Percentiles rank a stretch among this genome's conserved stretches.
Evolutionary conservation across 2,797 vertebrate genomes (phyloP).

Genomic region (Rhinichthys osculus): DNA sequence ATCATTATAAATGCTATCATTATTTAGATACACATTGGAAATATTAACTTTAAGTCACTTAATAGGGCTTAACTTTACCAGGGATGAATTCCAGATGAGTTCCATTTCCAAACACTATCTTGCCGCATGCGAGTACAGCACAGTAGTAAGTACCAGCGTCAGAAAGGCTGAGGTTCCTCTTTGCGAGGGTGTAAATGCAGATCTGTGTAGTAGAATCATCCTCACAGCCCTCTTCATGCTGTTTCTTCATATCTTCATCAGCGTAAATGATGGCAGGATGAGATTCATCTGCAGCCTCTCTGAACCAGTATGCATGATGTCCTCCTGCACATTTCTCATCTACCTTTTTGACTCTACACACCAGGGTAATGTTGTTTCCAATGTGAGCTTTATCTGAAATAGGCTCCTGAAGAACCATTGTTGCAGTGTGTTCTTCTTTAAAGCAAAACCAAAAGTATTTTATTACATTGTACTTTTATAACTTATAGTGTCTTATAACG

Average conservation of each 20-base stretch:
- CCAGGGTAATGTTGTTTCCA: constrained; percentile 44
- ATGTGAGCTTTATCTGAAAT: constrained; percentile 14
- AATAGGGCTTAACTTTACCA: neutral
- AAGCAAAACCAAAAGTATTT: neutral
- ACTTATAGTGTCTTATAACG: neutral
- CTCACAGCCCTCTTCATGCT: constrained; percentile 18
- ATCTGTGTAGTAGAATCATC: neutral
- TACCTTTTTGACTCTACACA: constrained; percentile 31
- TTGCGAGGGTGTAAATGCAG: constrained; percentile 35
- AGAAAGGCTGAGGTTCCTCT: constrained; percentile 37
- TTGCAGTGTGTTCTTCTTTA: constrained; percentile 6
- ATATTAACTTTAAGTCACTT: neutral
- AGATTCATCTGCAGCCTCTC: constrained; percentile 42
- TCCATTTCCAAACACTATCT: constrained; percentile 54
- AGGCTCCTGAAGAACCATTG: constrained; percentile 41
- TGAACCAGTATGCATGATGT: constrained; percentile 54
- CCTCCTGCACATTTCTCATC: constrained; percentile 39
- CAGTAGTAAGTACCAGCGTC: constrained; percentile 53
- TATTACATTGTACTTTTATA: neutral
- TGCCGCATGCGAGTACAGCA: constrained; percentile 21
- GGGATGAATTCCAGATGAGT: constrained; percentile 19
- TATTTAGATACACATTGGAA: neutral
- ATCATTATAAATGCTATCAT: neutral
- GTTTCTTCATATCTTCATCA: constrained; percentile 33
- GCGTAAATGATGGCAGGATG: constrained; percentile 42